Evolutionary conservation across 2,113 vertebrate species (phyloP).

Genomic region (Microcebus jonahi): DNA sequence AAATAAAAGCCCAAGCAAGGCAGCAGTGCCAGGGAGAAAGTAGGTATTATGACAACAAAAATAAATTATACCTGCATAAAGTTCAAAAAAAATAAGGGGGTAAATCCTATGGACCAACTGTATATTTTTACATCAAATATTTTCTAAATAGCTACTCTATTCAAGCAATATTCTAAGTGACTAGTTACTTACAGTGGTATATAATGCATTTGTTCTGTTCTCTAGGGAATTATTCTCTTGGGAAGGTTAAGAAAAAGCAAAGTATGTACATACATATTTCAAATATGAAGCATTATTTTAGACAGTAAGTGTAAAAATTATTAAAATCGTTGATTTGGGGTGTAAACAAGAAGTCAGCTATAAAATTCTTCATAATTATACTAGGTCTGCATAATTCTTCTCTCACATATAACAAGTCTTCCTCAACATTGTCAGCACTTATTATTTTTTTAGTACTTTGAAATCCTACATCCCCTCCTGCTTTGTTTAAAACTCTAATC

Average conservation of each 20-base stretch:
- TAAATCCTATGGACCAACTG: neutral
- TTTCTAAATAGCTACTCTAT: neutral
- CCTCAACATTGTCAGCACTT: neutral
- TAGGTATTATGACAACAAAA: neutral
- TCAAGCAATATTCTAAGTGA: neutral
- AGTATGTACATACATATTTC: neutral
- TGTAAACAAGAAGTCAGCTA: neutral
- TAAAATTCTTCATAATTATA: neutral
- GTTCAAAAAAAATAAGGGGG: neutral
- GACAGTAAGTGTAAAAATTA: neutral
- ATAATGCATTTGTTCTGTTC: neutral
- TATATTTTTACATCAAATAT: neutral
- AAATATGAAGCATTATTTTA: neutral
- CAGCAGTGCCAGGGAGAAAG: neutral
- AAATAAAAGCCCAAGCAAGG: neutral
- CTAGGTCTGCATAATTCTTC: neutral
- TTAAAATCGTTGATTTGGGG: neutral
- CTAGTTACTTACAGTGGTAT: neutral
- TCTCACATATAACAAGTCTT: neutral
- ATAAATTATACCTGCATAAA: neutral
- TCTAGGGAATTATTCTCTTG: neutral
- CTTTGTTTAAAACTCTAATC: neutral
- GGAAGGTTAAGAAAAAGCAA: neutral
- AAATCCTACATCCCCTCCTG: neutral
- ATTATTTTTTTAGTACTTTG: neutral